phyloP scores from a whole-genome alignment of 2,113 vertebrate genomes.

The Centropus unirufus region DNA sequence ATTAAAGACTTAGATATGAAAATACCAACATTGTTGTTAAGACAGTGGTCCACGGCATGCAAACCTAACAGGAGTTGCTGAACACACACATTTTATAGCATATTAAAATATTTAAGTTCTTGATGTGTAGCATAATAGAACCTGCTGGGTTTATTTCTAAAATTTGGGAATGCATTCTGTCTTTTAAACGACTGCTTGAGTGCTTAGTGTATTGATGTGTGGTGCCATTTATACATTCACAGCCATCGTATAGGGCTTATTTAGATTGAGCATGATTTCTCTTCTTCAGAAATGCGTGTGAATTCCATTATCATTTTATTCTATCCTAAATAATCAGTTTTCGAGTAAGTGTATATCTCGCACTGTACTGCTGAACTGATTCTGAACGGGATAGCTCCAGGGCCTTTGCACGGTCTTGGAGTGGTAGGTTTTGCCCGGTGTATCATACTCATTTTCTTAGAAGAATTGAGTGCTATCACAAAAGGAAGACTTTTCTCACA shows the following conservation, averaged over 20 bases:
- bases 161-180: constrained; percentile 42
- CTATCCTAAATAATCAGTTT: constrained; percentile 17
- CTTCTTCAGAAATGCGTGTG: constrained; percentile 11
- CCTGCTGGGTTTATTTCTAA: constrained; percentile 33
- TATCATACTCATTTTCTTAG: neutral
- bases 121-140: constrained; percentile 54
- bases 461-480: neutral
- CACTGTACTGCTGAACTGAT: neutral
- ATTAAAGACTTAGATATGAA: constrained; percentile 63
- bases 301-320: constrained; percentile 28
- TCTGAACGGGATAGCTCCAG: neutral
- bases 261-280: constrained; percentile 12
- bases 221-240: constrained; percentile 52
- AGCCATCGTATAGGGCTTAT: neutral
- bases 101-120: constrained; percentile 69
- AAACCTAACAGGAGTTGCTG: constrained; percentile 63
- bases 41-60: constrained; percentile 3
- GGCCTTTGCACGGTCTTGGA: neutral
- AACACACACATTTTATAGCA: constrained; percentile 55
- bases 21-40: constrained; percentile 48
- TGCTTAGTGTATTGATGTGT: constrained; percentile 58
- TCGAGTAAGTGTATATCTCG: neutral
- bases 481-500: neutral
- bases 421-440: neutral
- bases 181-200: constrained; percentile 52